Conservation (phyloP, 2,113 vertebrate genomes). For the Toxotes jaculatrix region DNA sequence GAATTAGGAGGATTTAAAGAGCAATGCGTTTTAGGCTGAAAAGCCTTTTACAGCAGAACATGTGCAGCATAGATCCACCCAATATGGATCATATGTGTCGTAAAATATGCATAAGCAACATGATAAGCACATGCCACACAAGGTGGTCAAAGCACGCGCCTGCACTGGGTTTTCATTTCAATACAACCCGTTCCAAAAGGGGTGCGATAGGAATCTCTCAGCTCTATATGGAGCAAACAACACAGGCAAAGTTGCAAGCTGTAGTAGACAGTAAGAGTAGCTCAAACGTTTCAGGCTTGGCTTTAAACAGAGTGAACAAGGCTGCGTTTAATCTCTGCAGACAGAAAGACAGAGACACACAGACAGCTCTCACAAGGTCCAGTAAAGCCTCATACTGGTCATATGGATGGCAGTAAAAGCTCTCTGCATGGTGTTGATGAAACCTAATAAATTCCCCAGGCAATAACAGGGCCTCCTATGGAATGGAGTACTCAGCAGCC, state of each 20-base stretch:
- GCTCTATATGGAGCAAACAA: constrained; percentile 58
- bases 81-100: background rate
- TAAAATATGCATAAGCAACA: background rate
- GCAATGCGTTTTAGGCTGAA: constrained; percentile 14
- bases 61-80: background rate
- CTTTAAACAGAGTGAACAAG: constrained; percentile 32
- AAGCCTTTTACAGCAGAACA: constrained; percentile 1
- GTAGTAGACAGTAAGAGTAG: background rate
- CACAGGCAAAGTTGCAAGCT: constrained; percentile 1
- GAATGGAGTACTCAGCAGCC: constrained; percentile 43
- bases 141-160: constrained; percentile 15
- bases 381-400: constrained; percentile 48
- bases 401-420: constrained; percentile 61
- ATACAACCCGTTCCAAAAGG: background rate
- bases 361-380: constrained; percentile 49
- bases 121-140: constrained; percentile 37
- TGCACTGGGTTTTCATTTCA: constrained; percentile 37
- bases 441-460: constrained; percentile 68
- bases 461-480: constrained; percentile 52
- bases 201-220: constrained; percentile 48
- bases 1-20: background rate
- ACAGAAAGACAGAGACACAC: constrained; percentile 37
- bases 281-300: constrained; percentile 6
- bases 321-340: constrained; percentile 36
- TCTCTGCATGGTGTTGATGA: constrained; percentile 64